Base-by-base conservation (phyloP, 2,888 invertebrate genomes). In the Drosophila siamana region DNA sequence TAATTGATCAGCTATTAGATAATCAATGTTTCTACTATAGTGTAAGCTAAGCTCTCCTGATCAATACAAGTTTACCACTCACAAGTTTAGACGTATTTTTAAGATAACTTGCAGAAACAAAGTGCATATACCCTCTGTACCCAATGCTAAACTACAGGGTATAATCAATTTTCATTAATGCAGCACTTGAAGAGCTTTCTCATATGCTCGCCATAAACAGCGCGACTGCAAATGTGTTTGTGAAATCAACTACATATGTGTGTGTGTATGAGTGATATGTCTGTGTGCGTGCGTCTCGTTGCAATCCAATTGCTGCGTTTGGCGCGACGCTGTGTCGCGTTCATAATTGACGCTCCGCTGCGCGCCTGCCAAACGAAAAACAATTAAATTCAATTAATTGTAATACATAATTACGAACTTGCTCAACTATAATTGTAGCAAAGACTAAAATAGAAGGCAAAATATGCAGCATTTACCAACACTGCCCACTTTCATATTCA, bases 331-430 rank as follows among this genome's bases (percentile, higher is more conserved):
- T 66, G 86, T 67, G 65, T 67, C 55, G 63, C 60, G 50, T 54
- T 36, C 59, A 74, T 85, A 84, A 85, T 82, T 85, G 82, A 81
- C 77, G 83, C 70, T 87, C 54, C 40, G 78, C 62, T 85, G 85
- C 85, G 69, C 67, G 55, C 55, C 67, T 51, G 54, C 55, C 67
- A 70, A 81, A 81, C 68, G 70, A 86, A 81, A 86, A 85, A 85
- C 87, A 87, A 84, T 84, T 85, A 86, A 85, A 84, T 81, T 84
- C 79, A 87, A 84, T 84, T 84, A 86, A 84, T 81, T 79, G 80
- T 69, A 66, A 77, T 77, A 82, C 63, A 80, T 74, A 69, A 78
- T 67, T 72, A 72, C 50, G 62, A 30, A 55, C 66, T 76, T 69
- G 73, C 68, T 60, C 73, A 74, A 81, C 69, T n/a, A 33, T 69